A percentile compares a stretch with the other conserved stretches of the same genome.
These are phyloP conservation scores for Pilophorus perplexus DNA, from an alignment of 2,888 invertebrate genomes.

Conservation along the genomic window DNA sequence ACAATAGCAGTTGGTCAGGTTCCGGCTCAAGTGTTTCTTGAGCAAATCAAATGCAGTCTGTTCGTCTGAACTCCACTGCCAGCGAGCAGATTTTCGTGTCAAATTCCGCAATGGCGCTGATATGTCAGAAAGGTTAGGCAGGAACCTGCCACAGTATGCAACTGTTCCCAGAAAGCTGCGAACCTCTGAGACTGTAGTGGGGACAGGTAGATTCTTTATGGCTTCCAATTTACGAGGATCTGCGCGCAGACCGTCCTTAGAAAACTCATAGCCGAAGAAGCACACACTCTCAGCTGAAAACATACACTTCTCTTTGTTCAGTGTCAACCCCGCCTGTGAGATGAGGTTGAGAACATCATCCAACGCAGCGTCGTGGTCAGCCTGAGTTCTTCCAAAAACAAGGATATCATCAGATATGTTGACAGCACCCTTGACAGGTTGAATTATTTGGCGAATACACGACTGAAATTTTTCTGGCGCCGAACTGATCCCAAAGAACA, in stretches of 20 bases:
- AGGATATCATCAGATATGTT: background rate
- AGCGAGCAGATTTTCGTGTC: background rate
- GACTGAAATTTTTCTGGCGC: background rate
- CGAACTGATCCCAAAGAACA: background rate
- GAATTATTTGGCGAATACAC: background rate
- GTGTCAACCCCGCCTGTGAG: background rate
- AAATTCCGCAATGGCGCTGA: background rate
- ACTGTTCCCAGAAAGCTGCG: conserved; percentile 10
- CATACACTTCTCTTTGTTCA: background rate
- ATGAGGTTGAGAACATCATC: background rate
- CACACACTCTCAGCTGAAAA: background rate
- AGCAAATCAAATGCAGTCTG: background rate
- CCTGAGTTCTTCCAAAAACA: background rate
- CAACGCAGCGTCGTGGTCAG: background rate
- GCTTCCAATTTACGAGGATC: background rate
- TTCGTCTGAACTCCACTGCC: background rate
- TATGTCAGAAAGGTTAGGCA: conserved; percentile 11
- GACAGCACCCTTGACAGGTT: background rate
- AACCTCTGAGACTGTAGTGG: background rate
- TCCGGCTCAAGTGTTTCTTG: background rate
- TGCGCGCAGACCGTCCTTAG: background rate
- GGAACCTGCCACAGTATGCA: background rate
- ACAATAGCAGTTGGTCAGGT: background rate
- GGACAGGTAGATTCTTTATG: background rate
- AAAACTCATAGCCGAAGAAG: background rate